Base-by-base conservation (phyloP, 2,888 invertebrate species). In the Eristalinus sepulchralis region DNA sequence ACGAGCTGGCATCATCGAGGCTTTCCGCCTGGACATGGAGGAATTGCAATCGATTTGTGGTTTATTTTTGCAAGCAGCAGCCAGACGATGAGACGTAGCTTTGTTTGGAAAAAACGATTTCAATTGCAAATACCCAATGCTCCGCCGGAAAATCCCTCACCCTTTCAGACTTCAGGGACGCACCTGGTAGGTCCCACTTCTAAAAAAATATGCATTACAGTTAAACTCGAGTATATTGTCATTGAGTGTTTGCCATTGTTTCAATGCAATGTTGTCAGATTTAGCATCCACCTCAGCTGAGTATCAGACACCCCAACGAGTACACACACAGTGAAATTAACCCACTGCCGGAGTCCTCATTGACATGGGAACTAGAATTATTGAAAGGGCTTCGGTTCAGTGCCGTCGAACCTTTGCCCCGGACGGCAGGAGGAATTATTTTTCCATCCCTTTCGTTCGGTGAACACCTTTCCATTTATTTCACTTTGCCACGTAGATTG, bases 71-170 rank as follows among this genome's bases (percentile, higher is more conserved):
- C 20, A 20, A 63, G 47, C 34, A 73, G 53, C 24, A 20, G 34
- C 67, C 57, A 67, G 71, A 62, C 75, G 57, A 68, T 85, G 68
- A 63, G 33, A 62, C 63, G 47, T 77, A 85, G 63, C 53, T 67
- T 39, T 64, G 82, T 67, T 63, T 27, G 27, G 60, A 64, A 70
- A 47, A 85, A 68, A 85, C 72, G 72, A 85, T 78, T 85, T 73
- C 73, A 68, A 70, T 75, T 85, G 84, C 81, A 81, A 76, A 85
- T 85, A 85, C 17, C 47, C 17, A 47, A 47, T 17, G 47, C 17
- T 17, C 9, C 9, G 8, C 47, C 47, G 20, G 22, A 64, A 71
- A 36, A 36, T 71, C 55, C 71, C 67, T 53, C 79, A 57, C 68
- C 59, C 34, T n/a, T n/a, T n/a, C 68, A 55, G 33, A 34, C 68